These are phyloP conservation scores for Petrocephalus sullivani DNA, from an alignment of 2,797 vertebrate species.

Conservation along the genomic window DNA sequence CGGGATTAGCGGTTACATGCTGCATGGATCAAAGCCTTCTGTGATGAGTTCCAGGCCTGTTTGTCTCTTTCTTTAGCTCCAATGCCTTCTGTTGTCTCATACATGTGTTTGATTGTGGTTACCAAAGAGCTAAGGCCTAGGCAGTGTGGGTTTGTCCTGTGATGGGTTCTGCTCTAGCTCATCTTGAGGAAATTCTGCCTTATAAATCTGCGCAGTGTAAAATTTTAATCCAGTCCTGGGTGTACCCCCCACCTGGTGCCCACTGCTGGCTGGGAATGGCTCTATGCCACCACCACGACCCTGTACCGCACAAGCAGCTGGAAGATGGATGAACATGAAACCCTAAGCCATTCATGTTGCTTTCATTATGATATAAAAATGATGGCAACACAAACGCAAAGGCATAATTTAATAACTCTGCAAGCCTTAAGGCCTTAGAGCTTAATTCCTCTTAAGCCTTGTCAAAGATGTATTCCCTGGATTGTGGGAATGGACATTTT, in stretches of 20 bases:
- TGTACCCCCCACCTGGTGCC: neutral
- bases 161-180: neutral
- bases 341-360: neutral
- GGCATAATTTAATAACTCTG: neutral
- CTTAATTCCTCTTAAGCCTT: neutral
- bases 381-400: neutral
- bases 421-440: neutral
- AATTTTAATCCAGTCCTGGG: neutral
- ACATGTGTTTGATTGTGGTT: neutral
- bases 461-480: neutral
- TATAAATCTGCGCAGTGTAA: neutral
- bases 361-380: neutral
- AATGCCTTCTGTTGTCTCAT: neutral
- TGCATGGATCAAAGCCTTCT: neutral
- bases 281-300: neutral
- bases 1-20: neutral
- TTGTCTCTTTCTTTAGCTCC: neutral
- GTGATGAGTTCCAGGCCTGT: neutral
- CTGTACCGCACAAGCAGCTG: neutral
- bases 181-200: neutral
- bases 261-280: neutral
- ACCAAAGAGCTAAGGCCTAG: neutral
- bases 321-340: neutral
- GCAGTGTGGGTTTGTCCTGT: neutral
- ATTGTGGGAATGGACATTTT: neutral